A percentile compares a stretch with the other conserved stretches of the same genome.
These are phyloP conservation scores for Musca domestica DNA, from an alignment of 1,140 invertebrate genomes.

Conservation along the genomic window DNA sequence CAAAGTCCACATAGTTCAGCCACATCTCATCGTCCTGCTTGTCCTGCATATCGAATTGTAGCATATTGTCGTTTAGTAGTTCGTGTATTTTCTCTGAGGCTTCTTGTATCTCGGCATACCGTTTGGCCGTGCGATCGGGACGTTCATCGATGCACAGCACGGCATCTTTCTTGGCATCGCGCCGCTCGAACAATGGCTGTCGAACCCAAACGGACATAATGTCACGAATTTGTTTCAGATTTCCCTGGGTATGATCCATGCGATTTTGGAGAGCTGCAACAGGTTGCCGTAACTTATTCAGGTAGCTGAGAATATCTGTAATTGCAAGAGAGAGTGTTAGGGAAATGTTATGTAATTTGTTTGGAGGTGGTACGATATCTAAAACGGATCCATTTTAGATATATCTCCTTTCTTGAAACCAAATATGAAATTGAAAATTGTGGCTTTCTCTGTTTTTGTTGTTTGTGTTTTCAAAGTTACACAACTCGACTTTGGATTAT, in stretches of 20 bases:
- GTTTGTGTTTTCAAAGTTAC: no score
- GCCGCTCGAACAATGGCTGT: slow-evolving; percentile 78
- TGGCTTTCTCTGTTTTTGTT: no score
- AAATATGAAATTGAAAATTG: no score
- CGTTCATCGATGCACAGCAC: slow-evolving; percentile 82
- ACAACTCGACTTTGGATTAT: no score
- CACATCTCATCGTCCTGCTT: slow-evolving; percentile 67
- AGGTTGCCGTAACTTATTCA: slow-evolving; percentile 71
- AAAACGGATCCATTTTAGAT: no score
- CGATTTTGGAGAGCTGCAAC: slow-evolving; percentile 77
- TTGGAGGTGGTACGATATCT: no score
- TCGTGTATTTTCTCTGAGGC: slow-evolving; percentile 71
- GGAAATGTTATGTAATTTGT: no score
- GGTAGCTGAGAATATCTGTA: slow-evolving; percentile 75
- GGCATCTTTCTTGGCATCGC: slow-evolving; percentile 78
- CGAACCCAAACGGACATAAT: slow-evolving; percentile 78
- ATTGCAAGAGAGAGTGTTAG: no score
- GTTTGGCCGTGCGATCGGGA: slow-evolving; percentile 69
- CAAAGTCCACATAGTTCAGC: slow-evolving; percentile 80
- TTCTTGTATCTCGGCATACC: slow-evolving; percentile 72
- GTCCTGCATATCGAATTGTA: slow-evolving; percentile 72
- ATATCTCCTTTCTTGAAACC: no score
- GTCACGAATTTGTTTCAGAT: slow-evolving; percentile 74
- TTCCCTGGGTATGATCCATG: slow-evolving; percentile 80
- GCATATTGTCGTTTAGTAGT: slow-evolving; percentile 77